These are phyloP conservation scores for Phaethornis superciliosus DNA, from an alignment of 2,113 vertebrate species.

Conservation along the genomic window DNA sequence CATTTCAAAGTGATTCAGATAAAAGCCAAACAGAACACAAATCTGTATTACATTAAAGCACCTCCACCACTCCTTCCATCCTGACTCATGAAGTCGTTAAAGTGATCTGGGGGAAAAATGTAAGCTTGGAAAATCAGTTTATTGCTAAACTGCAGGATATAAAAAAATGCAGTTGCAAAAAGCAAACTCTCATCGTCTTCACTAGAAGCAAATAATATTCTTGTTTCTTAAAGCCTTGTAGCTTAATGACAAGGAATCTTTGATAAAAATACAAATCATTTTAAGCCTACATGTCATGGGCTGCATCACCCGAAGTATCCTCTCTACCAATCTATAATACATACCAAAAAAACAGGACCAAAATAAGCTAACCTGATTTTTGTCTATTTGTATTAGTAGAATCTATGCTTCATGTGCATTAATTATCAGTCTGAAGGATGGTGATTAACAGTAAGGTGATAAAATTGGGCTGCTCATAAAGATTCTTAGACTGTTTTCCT, in stretches of 20 bases:
- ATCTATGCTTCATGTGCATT: background rate
- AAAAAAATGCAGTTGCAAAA: background rate
- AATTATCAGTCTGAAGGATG: background rate
- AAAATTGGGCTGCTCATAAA: background rate
- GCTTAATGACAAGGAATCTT: background rate
- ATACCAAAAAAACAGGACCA: background rate
- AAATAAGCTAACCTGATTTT: background rate
- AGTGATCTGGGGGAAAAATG: background rate
- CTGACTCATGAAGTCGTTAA: background rate
- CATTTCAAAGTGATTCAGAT: conserved; percentile 13
- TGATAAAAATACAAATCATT: background rate
- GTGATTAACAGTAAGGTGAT: background rate
- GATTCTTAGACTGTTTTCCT: background rate
- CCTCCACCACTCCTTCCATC: background rate
- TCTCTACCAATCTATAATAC: background rate
- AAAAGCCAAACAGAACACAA: conserved; percentile 17
- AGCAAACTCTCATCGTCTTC: background rate
- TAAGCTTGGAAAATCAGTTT: conserved; percentile 7
- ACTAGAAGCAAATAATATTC: background rate
- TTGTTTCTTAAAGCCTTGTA: background rate
- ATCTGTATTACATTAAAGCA: conserved; percentile 25
- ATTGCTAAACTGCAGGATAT: background rate
- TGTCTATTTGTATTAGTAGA: background rate
- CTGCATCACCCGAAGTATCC: background rate
- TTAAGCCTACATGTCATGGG: background rate